Conservation (phyloP, 2,113 vertebrate species). For the Cephalopholis sonnerati region DNA sequence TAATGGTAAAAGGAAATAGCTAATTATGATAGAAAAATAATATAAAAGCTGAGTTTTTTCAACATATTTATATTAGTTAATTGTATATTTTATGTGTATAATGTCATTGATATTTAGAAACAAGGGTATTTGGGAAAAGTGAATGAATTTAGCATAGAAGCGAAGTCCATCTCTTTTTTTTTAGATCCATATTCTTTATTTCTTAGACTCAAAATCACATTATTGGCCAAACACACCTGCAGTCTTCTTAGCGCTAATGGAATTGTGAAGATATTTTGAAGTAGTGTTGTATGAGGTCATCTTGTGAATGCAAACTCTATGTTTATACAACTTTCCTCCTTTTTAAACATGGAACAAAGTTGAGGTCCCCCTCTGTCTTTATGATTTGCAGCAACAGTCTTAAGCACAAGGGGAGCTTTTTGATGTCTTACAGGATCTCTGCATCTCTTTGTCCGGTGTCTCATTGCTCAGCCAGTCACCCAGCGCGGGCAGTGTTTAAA, state of each 20-base stretch:
- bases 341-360: background rate
- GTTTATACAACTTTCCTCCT: background rate
- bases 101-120: background rate
- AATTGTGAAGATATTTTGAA: too few species aligned
- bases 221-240: too few species aligned
- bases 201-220: too few species aligned
- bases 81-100: background rate
- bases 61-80: too few species aligned
- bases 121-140: background rate
- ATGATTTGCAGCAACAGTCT: slow-evolving; percentile 7
- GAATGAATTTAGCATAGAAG: too few species aligned
- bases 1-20: too few species aligned
- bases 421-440: slow-evolving; percentile 30
- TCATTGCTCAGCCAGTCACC: slow-evolving; percentile 38
- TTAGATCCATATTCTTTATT: too few species aligned
- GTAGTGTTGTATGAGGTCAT: background rate
- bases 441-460: slow-evolving; percentile 59
- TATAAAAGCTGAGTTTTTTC: too few species aligned
- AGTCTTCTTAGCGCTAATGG: too few species aligned
- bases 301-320: background rate
- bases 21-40: too few species aligned
- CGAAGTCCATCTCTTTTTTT: background rate
- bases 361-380: background rate
- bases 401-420: slow-evolving; percentile 35
- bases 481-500: slow-evolving; percentile 53